A percentile compares a stretch with the other conserved stretches of the same genome.
Evolutionary conservation across 2,113 vertebrate genomes (phyloP).

Genomic region (Tiliqua scincoides): DNA sequence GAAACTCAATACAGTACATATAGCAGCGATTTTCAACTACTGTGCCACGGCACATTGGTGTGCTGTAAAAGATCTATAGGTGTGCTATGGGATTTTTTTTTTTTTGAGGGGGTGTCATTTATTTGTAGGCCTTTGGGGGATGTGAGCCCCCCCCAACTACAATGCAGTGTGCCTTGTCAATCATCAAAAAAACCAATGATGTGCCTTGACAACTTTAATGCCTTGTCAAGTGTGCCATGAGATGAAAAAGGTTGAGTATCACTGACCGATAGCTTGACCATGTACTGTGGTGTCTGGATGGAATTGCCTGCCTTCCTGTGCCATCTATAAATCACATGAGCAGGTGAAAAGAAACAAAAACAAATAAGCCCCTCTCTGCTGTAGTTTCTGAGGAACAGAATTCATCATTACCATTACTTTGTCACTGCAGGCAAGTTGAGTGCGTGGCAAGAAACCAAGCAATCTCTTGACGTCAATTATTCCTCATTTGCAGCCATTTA

Average conservation of each 20-base stretch:
- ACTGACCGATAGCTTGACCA: slow-evolving; percentile 28
- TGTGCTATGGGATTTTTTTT: too few relatives aligned
- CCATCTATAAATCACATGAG: slow-evolving; percentile 55
- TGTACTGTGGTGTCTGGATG: slow-evolving; percentile 6
- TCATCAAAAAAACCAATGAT: too few relatives aligned
- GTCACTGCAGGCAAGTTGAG: slow-evolving; percentile 67
- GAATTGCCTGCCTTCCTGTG: slow-evolving; percentile 25
- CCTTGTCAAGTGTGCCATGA: too few relatives aligned
- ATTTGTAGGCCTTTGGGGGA: too few relatives aligned
- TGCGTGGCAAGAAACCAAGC: slow-evolving; percentile 73
- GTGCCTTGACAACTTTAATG: too few relatives aligned
- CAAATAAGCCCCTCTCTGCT: slow-evolving; percentile 9
- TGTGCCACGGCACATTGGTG: too few relatives aligned
- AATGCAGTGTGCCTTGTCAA: too few relatives aligned
- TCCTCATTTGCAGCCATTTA: slow-evolving; percentile 76
- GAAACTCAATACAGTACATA: slow-evolving; percentile 39
- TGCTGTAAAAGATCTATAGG: too few relatives aligned
- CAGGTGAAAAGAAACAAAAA: slow-evolving; percentile 39
- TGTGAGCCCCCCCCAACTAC: too few relatives aligned
- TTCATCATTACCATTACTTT: slow-evolving; percentile 59
- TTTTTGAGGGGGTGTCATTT: too few relatives aligned
- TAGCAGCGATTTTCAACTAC: too few relatives aligned
- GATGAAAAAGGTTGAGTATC: too few relatives aligned
- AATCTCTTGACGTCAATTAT: slow-evolving; percentile 76
- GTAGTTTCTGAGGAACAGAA: slow-evolving; percentile 47